Evolutionary conservation across 2,888 invertebrate genomes (phyloP), one percentile per base, ranked within the genome.

Genomic region (Brachypalpus laphriformis): DNA sequence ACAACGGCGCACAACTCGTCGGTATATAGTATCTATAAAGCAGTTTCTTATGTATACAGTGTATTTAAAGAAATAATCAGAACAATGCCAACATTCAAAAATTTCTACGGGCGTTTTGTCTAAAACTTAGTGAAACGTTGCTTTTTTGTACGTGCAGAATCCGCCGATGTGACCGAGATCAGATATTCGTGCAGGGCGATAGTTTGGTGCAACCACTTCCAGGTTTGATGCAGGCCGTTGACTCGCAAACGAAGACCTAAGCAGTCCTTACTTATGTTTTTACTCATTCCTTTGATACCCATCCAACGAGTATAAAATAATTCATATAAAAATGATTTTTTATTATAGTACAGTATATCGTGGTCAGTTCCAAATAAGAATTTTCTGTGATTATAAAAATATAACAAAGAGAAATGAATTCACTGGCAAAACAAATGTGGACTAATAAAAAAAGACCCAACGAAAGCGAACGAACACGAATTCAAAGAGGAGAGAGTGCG

Each of bases 131-230:
- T 25, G 34, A 85, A 68, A 40, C 91, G 63, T 93, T 78, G 78
- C 8, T 86, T 40, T 72, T 72, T 76, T 71, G 76, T 81, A 68
- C 66, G 74, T 82, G 96, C 94, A 92, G 95, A 94, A 92, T 95
- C 95, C 90, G 95, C 95, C 88, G 96, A 93, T 87, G 95, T 95
- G 89, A 96, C 94, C 89, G 96, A 95, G 93, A 97, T 96, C 90
- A 97, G 94, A 91, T 97, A 97, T 90, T 97, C 96, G 94, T 97
- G 97, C 83, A 97, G 94, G 89, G 95, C 95, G 90, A 96, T 96
- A 88, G 97, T 97, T 92, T 97, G 97, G 92, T 97, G 97, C 92
- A 97, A 93, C 97, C 97, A 97, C 97, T 97, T 97, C 96, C 96
- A 97, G 91, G 97, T 97, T 93, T 97, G 97, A 93, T 97, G 97